A percentile compares a stretch with the other conserved stretches of the same genome.
These are phyloP conservation scores for Syngnathus typhle DNA, from an alignment of 2,113 vertebrate genomes.

Conservation along the genomic window DNA sequence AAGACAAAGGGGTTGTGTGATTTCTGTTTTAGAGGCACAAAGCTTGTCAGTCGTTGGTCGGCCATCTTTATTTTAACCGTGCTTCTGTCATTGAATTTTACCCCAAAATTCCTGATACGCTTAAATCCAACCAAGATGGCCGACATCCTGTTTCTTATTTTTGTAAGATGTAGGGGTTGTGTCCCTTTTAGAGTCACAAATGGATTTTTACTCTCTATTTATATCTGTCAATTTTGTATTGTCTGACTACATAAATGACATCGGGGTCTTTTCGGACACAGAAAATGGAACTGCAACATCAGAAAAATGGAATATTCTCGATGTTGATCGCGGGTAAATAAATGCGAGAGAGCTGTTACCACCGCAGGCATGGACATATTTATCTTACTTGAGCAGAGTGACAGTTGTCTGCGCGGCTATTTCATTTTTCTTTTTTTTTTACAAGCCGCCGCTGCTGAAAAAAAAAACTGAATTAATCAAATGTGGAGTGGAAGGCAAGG, in stretches of 20 bases:
- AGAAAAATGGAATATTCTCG: conserved; percentile 3
- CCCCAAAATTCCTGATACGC: not conserved
- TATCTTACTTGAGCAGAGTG: conserved; percentile 71
- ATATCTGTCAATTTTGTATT: not conserved
- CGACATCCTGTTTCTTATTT: not conserved
- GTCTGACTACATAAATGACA: not conserved
- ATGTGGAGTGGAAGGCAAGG: conserved; percentile 36
- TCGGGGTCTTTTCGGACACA: not conserved
- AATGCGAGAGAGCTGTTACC: conserved; percentile 35
- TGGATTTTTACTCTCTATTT: not conserved
- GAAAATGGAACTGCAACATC: not conserved
- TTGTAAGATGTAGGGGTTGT: not conserved
- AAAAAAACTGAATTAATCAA: conserved; percentile 64
- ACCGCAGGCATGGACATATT: conserved; percentile 62
- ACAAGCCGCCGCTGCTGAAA: conserved; percentile 20
- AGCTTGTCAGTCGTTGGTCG: not conserved
- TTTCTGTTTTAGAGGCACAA: not conserved
- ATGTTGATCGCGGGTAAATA: conserved; percentile 32
- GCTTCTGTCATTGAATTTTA: too few relatives aligned
- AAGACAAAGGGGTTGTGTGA: not conserved
- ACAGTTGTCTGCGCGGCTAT: conserved; percentile 68
- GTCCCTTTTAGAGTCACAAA: not conserved
- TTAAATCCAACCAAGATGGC: not conserved
- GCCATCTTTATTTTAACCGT: too few relatives aligned
- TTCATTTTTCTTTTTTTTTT: conserved; percentile 72